Evolutionary conservation across 2,888 invertebrate genomes (phyloP).

Genomic region (Sympetrum striolatum): DNA sequence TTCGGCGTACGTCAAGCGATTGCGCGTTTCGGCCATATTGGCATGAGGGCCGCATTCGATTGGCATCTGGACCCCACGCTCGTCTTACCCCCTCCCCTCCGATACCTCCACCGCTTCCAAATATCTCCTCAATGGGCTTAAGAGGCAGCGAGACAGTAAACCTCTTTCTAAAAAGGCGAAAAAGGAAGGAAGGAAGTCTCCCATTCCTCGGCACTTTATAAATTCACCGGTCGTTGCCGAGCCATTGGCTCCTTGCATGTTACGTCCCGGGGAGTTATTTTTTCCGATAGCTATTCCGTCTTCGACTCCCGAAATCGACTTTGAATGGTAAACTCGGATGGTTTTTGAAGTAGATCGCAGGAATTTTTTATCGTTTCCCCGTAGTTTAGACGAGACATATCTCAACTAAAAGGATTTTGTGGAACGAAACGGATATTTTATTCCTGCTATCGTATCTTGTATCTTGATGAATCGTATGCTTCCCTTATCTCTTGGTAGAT

Average conservation of each 20-base stretch:
- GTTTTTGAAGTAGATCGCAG: too few species aligned
- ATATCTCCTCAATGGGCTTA: conserved; percentile 27
- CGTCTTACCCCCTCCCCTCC: not conserved
- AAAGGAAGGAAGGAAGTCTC: not conserved
- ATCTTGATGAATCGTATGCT: too few species aligned
- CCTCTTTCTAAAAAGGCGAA: not conserved
- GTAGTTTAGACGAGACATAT: too few species aligned
- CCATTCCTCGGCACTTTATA: not conserved
- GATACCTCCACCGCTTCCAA: not conserved
- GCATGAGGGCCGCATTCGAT: not conserved
- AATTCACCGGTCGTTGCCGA: not conserved
- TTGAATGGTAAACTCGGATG: too few species aligned
- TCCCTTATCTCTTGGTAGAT: too few species aligned
- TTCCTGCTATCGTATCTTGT: too few species aligned
- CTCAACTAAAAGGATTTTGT: too few species aligned
- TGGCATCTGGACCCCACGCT: not conserved
- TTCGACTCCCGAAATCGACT: too few species aligned
- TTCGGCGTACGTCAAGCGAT: not conserved
- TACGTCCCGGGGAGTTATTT: not conserved
- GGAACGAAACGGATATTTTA: too few species aligned
- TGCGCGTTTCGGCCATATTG: not conserved
- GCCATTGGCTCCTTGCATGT: not conserved
- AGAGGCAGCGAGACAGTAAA: not conserved
- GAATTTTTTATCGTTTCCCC: too few species aligned
- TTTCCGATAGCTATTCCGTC: not conserved